Percentiles rank a stretch among this genome's conserved stretches.
Conservation (phyloP, 2,113 vertebrate genomes). For the Pomatostomus ruficeps region DNA sequence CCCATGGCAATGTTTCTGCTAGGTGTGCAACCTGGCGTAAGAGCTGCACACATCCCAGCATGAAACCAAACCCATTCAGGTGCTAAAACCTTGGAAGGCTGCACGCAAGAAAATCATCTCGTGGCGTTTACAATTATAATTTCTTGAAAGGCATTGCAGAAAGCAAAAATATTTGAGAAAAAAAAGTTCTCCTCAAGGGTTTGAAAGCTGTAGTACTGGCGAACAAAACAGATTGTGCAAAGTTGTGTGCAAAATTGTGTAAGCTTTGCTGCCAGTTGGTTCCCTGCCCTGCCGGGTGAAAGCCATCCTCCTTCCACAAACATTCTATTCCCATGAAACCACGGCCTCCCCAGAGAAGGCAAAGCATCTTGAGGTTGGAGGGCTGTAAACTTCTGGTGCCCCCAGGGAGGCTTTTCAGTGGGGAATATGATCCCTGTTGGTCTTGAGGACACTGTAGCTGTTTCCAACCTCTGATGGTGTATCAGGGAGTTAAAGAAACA, state of each 20-base stretch:
- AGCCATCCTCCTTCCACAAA: background rate
- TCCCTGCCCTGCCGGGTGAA: background rate
- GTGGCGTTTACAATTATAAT: background rate
- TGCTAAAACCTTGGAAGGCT: background rate
- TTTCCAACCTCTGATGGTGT: background rate
- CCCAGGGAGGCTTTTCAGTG: background rate
- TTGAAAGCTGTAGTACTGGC: background rate
- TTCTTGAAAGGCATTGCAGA: background rate
- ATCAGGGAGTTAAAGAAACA: background rate
- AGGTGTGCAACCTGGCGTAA: background rate
- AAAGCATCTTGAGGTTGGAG: background rate
- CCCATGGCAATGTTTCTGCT: background rate
- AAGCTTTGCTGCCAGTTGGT: background rate
- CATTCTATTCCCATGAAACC: background rate
- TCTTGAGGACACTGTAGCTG: background rate
- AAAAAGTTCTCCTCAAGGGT: background rate
- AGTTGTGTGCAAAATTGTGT: background rate
- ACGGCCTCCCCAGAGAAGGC: background rate
- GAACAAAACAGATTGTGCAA: background rate
- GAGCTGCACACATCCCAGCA: background rate
- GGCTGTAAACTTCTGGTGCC: background rate
- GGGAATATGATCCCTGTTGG: background rate
- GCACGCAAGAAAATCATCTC: background rate
- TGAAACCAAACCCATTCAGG: background rate
- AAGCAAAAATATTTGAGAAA: background rate